These are phyloP conservation scores for Andrena bicolor DNA, from an alignment of 2,888 invertebrate species.

Conservation along the genomic window DNA sequence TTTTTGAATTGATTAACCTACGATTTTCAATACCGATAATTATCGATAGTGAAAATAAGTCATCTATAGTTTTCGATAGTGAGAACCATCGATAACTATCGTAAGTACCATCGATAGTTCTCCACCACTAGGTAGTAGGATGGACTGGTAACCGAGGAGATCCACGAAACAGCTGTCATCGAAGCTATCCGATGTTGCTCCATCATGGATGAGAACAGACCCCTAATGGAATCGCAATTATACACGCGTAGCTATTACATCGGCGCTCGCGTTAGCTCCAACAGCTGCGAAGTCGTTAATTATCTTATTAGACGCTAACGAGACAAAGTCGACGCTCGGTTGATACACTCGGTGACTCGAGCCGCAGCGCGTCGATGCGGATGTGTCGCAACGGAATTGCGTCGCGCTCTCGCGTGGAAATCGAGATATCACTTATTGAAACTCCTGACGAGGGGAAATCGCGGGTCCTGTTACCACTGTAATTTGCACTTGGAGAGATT, in stretches of 20 bases:
- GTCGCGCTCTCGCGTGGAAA: slow-evolving; percentile 14
- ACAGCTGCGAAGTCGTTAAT: slow-evolving; percentile 55
- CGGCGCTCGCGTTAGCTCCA: slow-evolving; percentile 13
- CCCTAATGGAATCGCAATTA: slow-evolving; percentile 18
- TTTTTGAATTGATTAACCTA: too few species aligned
- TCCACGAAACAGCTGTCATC: neutral
- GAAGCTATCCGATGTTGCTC: neutral
- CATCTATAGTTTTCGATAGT: too few species aligned
- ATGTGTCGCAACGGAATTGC: slow-evolving; percentile 32
- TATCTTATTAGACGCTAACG: slow-evolving; percentile 60
- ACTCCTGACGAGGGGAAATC: neutral
- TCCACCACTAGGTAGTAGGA: neutral
- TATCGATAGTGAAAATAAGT: too few species aligned
- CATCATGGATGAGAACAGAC: slow-evolving; percentile 6
- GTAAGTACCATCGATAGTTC: too few species aligned
- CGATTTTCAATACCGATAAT: too few species aligned
- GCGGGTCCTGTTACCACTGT: neutral
- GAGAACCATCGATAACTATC: too few species aligned
- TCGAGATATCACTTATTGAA: slow-evolving; percentile 1
- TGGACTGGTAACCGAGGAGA: neutral
- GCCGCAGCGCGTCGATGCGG: neutral
- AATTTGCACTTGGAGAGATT: neutral
- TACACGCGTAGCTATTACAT: slow-evolving; percentile 3
- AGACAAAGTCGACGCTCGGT: slow-evolving; percentile 41
- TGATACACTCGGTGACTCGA: slow-evolving; percentile 12